Conservation (phyloP, 2,113 vertebrate species). For the Sardina pilchardus region DNA sequence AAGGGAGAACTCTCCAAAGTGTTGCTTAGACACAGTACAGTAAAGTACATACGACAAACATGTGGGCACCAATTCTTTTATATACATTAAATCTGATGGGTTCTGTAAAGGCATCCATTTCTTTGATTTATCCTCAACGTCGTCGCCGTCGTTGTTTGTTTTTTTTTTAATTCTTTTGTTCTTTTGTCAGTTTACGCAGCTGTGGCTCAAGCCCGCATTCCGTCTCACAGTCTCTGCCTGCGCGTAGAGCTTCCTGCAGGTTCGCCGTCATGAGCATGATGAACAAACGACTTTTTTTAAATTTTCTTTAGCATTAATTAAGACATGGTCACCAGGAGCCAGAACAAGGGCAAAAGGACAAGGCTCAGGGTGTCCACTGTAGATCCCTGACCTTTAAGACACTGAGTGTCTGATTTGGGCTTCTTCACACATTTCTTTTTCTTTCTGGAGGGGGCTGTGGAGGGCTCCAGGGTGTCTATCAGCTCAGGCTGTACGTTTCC, state of each 20-base stretch:
- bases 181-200: constrained; percentile 28
- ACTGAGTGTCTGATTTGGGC: constrained; percentile 90
- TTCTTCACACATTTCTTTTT: constrained; percentile 94
- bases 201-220: constrained; percentile 50
- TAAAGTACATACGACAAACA: constrained; percentile 82
- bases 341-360: constrained; percentile 66
- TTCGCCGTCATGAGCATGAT: constrained; percentile 75
- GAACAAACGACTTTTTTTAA: constrained; percentile 52
- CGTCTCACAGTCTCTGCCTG: constrained; percentile 64
- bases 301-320: constrained; percentile 62
- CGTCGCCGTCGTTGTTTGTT: no score
- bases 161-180: constrained; percentile 54
- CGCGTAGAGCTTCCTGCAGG: constrained; percentile 65
- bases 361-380: constrained; percentile 55
- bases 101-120: constrained; percentile 85
- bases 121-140: constrained; percentile 68
- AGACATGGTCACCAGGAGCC: constrained; percentile 73
- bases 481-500: constrained; percentile 82
- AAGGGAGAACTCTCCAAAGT: constrained; percentile 61
- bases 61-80: constrained; percentile 80
- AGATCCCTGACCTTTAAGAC: constrained; percentile 75
- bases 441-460: constrained; percentile 87
- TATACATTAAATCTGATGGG: constrained; percentile 78
- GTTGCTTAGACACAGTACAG: constrained; percentile 77
- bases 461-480: constrained; percentile 81